phyloP scores from a whole-genome alignment of 2,888 invertebrate genomes.

The Drosophila diplacantha region DNA sequence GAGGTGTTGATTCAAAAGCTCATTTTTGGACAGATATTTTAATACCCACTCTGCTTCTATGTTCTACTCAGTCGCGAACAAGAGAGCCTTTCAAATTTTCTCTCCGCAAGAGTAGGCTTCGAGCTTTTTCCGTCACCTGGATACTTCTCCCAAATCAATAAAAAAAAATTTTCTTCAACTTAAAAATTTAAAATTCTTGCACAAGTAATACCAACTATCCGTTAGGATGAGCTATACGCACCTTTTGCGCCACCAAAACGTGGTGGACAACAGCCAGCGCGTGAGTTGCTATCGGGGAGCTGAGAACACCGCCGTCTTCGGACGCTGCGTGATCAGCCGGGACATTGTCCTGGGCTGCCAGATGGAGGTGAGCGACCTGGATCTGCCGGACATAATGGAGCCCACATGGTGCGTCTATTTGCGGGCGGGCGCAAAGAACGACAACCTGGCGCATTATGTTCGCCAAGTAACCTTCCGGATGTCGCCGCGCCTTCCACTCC shows the following conservation, averaged over 20 bases:
- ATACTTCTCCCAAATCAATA: background rate
- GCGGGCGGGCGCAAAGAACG: conserved; percentile 13
- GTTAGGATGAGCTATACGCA: conserved; percentile 25
- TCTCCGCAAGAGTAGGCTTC: background rate
- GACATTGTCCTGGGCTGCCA: conserved; percentile 48
- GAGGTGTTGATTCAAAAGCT: no score
- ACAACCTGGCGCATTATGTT: conserved; percentile 50
- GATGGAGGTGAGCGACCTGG: conserved; percentile 52
- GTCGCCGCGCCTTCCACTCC: conserved; percentile 50
- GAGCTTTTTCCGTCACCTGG: background rate
- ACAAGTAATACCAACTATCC: background rate
- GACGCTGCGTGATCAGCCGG: conserved; percentile 48
- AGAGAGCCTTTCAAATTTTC: background rate
- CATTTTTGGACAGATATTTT: background rate
- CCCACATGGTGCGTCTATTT: conserved; percentile 61
- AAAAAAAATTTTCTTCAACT: background rate
- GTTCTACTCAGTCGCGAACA: background rate
- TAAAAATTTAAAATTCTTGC: background rate
- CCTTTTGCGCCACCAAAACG: conserved; percentile 29
- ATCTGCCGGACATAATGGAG: conserved; percentile 44
- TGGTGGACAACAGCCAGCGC: conserved; percentile 27
- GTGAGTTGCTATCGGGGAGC: conserved; percentile 30
- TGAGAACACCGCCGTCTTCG: conserved; percentile 1
- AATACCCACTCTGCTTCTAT: background rate
- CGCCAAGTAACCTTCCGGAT: conserved; percentile 46